These are phyloP conservation scores for Nesoenas mayeri DNA, from an alignment of 2,113 vertebrate species.

Conservation along the genomic window DNA sequence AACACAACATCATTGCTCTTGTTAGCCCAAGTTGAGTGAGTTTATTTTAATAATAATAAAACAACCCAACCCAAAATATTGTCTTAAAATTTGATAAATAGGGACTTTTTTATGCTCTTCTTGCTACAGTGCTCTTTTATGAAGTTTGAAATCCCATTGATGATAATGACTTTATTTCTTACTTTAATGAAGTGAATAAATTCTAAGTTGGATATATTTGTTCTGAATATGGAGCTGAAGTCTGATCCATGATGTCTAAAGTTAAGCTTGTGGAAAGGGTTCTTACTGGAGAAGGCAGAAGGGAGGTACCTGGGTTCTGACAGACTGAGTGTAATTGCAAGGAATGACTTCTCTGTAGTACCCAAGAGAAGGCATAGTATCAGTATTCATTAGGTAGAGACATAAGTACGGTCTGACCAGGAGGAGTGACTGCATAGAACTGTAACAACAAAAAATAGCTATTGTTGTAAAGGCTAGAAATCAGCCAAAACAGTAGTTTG, in stretches of 20 bases:
- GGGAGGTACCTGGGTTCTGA: neutral
- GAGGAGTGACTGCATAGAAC: neutral
- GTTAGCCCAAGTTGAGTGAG: neutral
- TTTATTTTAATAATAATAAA: neutral
- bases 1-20: neutral
- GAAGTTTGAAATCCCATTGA: neutral
- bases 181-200: neutral
- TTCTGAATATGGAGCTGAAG: neutral
- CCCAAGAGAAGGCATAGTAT: neutral
- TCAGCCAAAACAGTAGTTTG: neutral
- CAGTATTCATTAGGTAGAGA: neutral
- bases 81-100: neutral
- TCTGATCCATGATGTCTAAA: neutral
- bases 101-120: neutral
- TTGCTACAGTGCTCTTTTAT: neutral
- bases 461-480: neutral
- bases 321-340: neutral
- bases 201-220: neutral
- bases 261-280: neutral
- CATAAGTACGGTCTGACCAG: neutral
- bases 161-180: neutral
- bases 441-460: neutral
- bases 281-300: neutral
- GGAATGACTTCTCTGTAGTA: neutral
- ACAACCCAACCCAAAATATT: neutral